Conservation (phyloP, 2,888 invertebrate genomes). For the Pheosia tremula region DNA sequence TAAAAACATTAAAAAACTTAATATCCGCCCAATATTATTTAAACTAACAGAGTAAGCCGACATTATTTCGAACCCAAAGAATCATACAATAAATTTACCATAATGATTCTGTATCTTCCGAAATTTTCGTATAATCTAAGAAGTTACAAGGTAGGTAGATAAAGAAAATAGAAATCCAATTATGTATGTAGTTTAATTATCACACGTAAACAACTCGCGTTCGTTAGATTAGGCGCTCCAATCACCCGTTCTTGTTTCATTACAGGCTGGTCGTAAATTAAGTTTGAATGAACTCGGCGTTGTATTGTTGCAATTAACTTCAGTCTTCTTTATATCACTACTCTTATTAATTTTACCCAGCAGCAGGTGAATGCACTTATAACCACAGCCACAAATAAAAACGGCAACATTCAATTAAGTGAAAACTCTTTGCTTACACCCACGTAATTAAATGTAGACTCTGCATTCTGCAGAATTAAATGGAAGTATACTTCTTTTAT, state of each 20-base stretch:
- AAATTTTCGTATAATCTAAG: too few relatives aligned
- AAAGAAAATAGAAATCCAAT: too few relatives aligned
- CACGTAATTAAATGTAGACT: too few relatives aligned
- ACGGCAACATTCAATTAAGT: not conserved
- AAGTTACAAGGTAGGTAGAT: too few relatives aligned
- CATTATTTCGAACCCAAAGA: too few relatives aligned
- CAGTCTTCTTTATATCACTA: not conserved
- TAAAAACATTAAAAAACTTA: too few relatives aligned
- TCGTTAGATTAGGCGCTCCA: slow-evolving; percentile 29
- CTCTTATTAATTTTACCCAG: not conserved
- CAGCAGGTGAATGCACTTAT: slow-evolving; percentile 2
- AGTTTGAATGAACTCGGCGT: slow-evolving; percentile 30
- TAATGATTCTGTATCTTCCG: too few relatives aligned
- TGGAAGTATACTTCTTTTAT: too few relatives aligned
- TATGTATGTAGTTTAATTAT: slow-evolving; percentile 15
- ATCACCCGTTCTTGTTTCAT: slow-evolving; percentile 35
- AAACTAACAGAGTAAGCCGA: too few relatives aligned
- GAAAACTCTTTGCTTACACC: not conserved
- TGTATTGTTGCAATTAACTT: slow-evolving; percentile 4
- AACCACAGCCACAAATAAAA: not conserved
- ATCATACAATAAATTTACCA: too few relatives aligned
- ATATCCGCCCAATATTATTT: too few relatives aligned
- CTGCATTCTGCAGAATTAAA: too few relatives aligned
- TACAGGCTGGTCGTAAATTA: slow-evolving; percentile 37
- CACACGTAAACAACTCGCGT: slow-evolving; percentile 28